A percentile compares a stretch with the other conserved stretches of the same genome.
phyloP scores from a whole-genome alignment of 2,888 invertebrate genomes.

The Andrena minutula region DNA sequence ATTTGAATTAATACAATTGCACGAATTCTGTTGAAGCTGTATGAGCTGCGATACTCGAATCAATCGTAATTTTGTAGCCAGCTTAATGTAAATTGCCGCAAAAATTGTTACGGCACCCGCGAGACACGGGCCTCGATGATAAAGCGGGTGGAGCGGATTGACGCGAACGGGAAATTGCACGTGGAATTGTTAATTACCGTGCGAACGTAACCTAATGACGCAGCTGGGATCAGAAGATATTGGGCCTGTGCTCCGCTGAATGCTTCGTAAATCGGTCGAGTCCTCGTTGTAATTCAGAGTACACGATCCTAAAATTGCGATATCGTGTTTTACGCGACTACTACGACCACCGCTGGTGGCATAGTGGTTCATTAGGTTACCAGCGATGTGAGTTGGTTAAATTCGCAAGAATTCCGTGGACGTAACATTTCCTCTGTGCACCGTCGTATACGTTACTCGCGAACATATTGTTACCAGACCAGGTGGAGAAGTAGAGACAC shows the following conservation, averaged over 20 bases:
- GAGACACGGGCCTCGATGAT: conserved; percentile 44
- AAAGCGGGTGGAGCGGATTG: conserved; percentile 36
- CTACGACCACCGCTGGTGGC: not conserved
- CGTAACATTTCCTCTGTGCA: no score
- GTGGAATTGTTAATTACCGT: conserved; percentile 67
- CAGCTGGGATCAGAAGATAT: conserved; percentile 54
- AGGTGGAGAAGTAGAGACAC: no score
- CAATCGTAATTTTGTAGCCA: conserved; percentile 20
- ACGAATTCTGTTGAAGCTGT: not conserved
- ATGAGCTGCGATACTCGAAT: not conserved
- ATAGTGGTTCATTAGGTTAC: not conserved
- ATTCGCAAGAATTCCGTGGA: conserved; percentile 1
- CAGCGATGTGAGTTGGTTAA: not conserved
- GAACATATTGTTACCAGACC: not conserved
- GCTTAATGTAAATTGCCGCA: conserved; percentile 18
- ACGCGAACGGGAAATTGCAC: conserved; percentile 63
- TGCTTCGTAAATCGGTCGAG: conserved; percentile 40
- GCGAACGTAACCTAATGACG: conserved; percentile 62
- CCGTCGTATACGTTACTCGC: not conserved
- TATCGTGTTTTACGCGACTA: conserved; percentile 34
- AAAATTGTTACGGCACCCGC: conserved; percentile 33
- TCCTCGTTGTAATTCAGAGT: conserved; percentile 49
- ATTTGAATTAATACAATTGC: conserved; percentile 46
- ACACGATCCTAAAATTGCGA: conserved; percentile 39
- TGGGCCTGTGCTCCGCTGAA: conserved; percentile 34